Evolutionary conservation across 2,888 invertebrate genomes (phyloP), one percentile per base, ranked within the genome.

Genomic region (Petrophora chlorosata): DNA sequence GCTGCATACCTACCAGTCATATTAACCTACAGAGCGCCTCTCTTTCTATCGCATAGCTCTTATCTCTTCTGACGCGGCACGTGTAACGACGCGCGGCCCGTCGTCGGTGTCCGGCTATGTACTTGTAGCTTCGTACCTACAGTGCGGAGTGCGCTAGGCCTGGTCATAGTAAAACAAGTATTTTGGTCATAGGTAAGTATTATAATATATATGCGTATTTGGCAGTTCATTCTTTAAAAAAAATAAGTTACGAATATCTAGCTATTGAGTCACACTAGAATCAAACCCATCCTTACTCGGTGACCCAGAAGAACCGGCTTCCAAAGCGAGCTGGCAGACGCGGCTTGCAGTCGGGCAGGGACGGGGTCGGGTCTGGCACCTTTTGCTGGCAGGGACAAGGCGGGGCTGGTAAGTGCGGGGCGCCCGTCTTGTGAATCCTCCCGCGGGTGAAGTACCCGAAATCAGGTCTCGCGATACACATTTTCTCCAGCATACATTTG

Each of bases 361-460:
- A 88, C 2, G 94, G 93, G 3, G 94, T 92, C 3, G 93, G 89
- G 72, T 95, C 95, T 2, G 92, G 85, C 73, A 93, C 94, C 4
- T 91, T 85, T 14, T 91, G 81, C 39, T 91, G 88, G 58, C 92
- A 85, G 0, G 85, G 85, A 40, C 87, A 86, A 0, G 77, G 89
- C 42, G 92, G 92, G 2, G 86, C 76, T 35, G 86, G 79, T 8
- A 94, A 95, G 46, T 92, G 89, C 5, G 93, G 91, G 50, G 82
- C 92, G 77, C 58, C 59, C 4, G 91, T 85, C 34, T 90, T 82
- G 61, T 95, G 94, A 19, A 95, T 81, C 45, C 92, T 91, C 0
- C 94, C 93, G 58, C 95, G 92, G 44, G 94, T 92, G 79, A 95
- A 98, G 75, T 98, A 96, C 32, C 97, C 98, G 62, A 92, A 95